Evolutionary conservation across 2,113 vertebrate species (phyloP).

Genomic region (Notarius lentiginosus): DNA sequence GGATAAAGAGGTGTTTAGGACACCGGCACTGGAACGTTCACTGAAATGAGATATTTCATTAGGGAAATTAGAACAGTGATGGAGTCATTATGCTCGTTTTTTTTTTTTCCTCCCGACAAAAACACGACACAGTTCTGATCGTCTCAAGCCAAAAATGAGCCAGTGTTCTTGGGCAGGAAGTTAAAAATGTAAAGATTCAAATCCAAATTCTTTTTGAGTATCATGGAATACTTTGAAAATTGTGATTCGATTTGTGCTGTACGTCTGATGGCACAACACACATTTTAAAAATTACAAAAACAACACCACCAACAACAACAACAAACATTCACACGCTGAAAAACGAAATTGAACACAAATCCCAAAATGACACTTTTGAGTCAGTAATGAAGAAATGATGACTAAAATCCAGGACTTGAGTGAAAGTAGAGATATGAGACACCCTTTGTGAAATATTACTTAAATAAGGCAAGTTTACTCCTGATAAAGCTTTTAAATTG

Average conservation of each 20-base stretch:
- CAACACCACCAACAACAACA: neutral
- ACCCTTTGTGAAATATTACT: too few species aligned
- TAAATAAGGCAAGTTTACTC: too few species aligned
- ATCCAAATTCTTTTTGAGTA: neutral
- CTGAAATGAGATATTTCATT: slow-evolving; percentile 22
- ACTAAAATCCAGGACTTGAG: too few species aligned
- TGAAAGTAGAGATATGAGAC: too few species aligned
- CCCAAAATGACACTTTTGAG: too few species aligned
- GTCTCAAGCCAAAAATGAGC: neutral
- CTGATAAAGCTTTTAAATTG: too few species aligned
- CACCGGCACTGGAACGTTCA: neutral
- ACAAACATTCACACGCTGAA: neutral
- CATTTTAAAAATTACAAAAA: neutral
- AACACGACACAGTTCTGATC: neutral
- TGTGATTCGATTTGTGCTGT: neutral
- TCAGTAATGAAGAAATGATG: too few species aligned
- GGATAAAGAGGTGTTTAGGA: slow-evolving; percentile 22
- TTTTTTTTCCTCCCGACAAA: neutral
- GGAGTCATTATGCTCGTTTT: neutral
- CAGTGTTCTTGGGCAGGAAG: neutral
- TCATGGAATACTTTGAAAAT: neutral
- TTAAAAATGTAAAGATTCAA: neutral
- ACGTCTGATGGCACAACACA: neutral
- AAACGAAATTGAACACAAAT: neutral
- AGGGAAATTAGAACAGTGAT: neutral